Evolutionary conservation across 2,113 vertebrate species (phyloP), one percentile per base, ranked within the genome.

Genomic region (Chamaea fasciata): DNA sequence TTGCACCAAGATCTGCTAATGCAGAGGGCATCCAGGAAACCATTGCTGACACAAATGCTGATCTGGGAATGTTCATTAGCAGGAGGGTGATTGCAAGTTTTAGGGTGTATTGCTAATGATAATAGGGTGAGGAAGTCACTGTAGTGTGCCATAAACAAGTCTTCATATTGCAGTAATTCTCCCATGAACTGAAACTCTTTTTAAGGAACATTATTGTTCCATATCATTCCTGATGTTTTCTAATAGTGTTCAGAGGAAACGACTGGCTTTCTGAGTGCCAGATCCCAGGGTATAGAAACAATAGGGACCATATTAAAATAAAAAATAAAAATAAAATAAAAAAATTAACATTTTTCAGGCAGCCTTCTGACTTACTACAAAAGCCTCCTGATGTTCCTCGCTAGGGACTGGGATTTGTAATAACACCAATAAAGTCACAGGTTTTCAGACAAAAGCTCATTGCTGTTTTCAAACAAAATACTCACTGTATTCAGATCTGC

Each of bases 241-340:
- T 89, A 74, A 77, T 71, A 93, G 62, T n/a, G 69, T 59, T 57
- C 77, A 87, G 84, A 92, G 78, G 82, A 95, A 95, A 85, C 39
- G 4, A 74, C 15, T 78, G 37, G 12, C 49, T 88, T 35, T 83
- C 49, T 15, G 33, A 73, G 26, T 67, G n/a, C 69, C 46, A 84
- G 41, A 92, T 77, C 53, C 31, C 24, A 44, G 23, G 6, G 26
- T 49, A 30, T 42, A 31, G 42, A 73, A 95, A 89, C 10, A 60
- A 73, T 28, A 37, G 28, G 13, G n/a, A 4, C 12, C 62, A 74
- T 44, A 68, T 35, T 70, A 50, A 87, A 41, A 20, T 28, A 68
- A 50, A 89, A 76, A 62, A 35, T 35, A 13, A 47, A 88, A 55
- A 26, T 10, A 18, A 28, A 19, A n/a, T n/a, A 41, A 24, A 64